Conservation (phyloP, 1,140 invertebrate genomes). For the Scaptodrosophila lebanonensis region DNA sequence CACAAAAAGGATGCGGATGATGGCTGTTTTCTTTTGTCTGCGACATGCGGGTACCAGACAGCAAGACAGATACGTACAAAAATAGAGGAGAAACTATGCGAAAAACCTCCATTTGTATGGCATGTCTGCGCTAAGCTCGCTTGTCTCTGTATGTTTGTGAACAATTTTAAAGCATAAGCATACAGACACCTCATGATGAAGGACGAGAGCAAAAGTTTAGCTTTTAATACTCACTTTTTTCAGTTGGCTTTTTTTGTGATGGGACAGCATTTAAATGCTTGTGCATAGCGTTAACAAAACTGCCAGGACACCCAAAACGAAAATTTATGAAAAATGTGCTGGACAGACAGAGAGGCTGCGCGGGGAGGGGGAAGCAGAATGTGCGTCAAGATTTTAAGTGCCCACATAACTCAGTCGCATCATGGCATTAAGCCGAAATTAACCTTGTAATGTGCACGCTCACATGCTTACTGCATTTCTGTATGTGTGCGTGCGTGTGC, state of each 20-base stretch:
- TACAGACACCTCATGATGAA: too few relatives aligned
- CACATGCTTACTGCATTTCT: too few relatives aligned
- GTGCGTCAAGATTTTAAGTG: constrained; percentile 44
- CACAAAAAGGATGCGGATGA: too few relatives aligned
- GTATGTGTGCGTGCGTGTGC: too few relatives aligned
- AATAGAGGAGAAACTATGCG: too few relatives aligned
- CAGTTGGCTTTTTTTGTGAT: constrained; percentile 30
- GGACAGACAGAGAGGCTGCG: constrained; percentile 24
- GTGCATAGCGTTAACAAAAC: constrained; percentile 24
- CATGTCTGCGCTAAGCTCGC: too few relatives aligned
- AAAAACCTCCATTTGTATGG: too few relatives aligned
- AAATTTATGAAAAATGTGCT: constrained; percentile 48
- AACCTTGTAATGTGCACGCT: constrained; percentile 50
- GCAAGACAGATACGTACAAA: too few relatives aligned
- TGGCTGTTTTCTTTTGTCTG: too few relatives aligned
- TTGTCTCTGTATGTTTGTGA: too few relatives aligned
- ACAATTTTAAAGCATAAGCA: too few relatives aligned
- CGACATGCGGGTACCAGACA: too few relatives aligned
- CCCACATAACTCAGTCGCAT: constrained; percentile 45
- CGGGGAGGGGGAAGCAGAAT: constrained; percentile 17
- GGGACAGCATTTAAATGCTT: constrained; percentile 48
- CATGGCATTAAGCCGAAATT: constrained; percentile 61
- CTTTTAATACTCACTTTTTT: constrained; percentile 2
- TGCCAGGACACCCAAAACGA: constrained; percentile 33
- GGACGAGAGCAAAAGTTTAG: not conserved